Base-by-base conservation (phyloP, 2,113 vertebrate genomes). In the Takifugu flavidus region DNA sequence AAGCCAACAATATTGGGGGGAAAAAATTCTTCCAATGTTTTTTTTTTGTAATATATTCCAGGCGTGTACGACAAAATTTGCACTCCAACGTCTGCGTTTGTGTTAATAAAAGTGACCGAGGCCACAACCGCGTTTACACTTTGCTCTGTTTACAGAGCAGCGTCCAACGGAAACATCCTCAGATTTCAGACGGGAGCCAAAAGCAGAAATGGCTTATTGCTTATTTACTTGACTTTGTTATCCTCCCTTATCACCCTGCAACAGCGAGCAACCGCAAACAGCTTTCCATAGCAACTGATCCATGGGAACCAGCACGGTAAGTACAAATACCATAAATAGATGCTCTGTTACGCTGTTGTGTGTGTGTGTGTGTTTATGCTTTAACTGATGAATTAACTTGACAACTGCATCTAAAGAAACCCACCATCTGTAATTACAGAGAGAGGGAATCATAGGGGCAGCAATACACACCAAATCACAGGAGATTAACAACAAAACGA, bases 211-310 rank as follows among this genome's bases (percentile, higher is more conserved):
- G 43, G 27, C 60, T 63, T 51, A 47, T 64, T 56, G 63, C 72
- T 56, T 82, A 69, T 83, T 73, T 75, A 71, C 78, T 67, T 71
- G 25, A 73, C 62, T 80, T 73, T 51, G 61, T 77, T 65, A 53
- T 65, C 42, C 27, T 72, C 75, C 68, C 72, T 49, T 58, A 65
- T 71, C 68, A 67, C 62, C 44, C 50, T 43, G 13, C 47, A 47
- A 45, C 67, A 68, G 49, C 15, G 1, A 47, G 55, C 28, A 49
- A 47, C 34, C 3, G 31, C 29, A 50, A 71, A 53, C 50, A 55
- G 51, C 54, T 49, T 53, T 63, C 68, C 49, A 76, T 49, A 50
- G 47, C 8, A 47, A 49, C 47, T 2, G 29, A 67, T 67, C 67
- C 72, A 72, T 65, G 72, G 34, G 26, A 64, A 61, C 14, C 59